A percentile compares a stretch with the other conserved stretches of the same genome.
These are phyloP conservation scores for Pachypeltis micranthus DNA, from an alignment of 1,140 invertebrate genomes.

Conservation along the genomic window DNA sequence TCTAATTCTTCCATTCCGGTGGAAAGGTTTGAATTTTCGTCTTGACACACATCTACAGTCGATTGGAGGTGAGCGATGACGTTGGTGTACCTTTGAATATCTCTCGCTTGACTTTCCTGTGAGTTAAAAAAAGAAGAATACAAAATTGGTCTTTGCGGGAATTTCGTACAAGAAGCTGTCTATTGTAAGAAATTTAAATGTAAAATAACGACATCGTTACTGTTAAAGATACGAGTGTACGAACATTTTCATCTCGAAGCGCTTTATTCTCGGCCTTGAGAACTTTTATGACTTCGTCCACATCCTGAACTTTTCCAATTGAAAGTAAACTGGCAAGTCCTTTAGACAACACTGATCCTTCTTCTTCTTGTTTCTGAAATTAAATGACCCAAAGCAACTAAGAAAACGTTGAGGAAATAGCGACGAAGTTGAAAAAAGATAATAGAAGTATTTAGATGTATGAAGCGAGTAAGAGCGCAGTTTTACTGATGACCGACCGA, in stretches of 20 bases:
- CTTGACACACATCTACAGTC: constrained; percentile 25
- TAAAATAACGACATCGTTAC: background rate
- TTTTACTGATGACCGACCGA: no score
- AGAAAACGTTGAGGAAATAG: no score
- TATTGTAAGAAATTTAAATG: background rate
- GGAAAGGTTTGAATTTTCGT: constrained; percentile 28
- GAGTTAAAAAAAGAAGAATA: background rate
- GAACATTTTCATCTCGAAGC: background rate
- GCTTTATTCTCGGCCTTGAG: constrained; percentile 6
- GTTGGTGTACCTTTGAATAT: constrained; percentile 16
- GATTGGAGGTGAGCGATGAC: constrained; percentile 22
- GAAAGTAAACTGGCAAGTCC: constrained; percentile 3
- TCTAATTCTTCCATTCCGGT: constrained; percentile 28
- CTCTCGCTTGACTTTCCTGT: constrained; percentile 17
- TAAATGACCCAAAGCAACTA: no score
- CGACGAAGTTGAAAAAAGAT: no score
- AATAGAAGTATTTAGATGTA: no score
- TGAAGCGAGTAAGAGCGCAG: no score
- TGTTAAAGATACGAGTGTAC: background rate
- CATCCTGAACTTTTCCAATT: constrained; percentile 3
- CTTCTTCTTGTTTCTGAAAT: no score
- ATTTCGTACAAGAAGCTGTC: background rate
- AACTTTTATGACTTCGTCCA: constrained; percentile 2
- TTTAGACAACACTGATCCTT: background rate
- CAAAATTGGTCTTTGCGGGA: background rate